Conservation (phyloP, 2,113 vertebrate genomes). For the Macrotus californicus region DNA sequence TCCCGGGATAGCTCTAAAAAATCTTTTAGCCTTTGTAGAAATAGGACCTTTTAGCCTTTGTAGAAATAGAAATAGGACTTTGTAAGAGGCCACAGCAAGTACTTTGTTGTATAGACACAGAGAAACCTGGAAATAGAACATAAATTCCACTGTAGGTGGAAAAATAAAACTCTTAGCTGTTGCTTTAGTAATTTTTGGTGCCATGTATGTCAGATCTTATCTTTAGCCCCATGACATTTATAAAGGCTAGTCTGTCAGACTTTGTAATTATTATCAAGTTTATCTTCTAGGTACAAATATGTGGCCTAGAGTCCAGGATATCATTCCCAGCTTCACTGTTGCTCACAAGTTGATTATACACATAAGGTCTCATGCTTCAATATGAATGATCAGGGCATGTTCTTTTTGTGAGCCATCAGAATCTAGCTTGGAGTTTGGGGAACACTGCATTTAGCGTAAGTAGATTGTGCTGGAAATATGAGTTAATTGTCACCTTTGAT, state of each 20-base stretch:
- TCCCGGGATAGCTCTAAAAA: neutral
- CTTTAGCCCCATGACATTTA: neutral
- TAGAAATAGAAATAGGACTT: neutral
- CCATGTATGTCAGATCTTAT: neutral
- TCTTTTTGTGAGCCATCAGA: neutral
- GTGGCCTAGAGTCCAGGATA: neutral
- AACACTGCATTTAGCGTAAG: neutral
- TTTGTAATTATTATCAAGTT: neutral
- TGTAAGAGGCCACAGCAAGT: neutral
- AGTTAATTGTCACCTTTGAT: neutral
- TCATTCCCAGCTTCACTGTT: neutral
- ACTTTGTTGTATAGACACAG: neutral
- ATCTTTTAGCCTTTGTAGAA: neutral
- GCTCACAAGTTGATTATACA: neutral
- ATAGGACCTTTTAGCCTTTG: neutral
- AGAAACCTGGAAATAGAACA: neutral
- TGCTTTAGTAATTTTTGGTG: neutral
- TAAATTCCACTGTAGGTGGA: neutral
- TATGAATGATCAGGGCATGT: neutral
- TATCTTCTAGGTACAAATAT: neutral
- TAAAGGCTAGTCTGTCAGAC: neutral
- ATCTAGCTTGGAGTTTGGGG: neutral
- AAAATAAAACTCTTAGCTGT: conserved; percentile 1
- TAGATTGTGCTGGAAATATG: neutral
- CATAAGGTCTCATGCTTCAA: neutral